These are phyloP conservation scores for Acrossocheilus wenchowensis DNA, from an alignment of 2,797 vertebrate species.

Conservation along the genomic window DNA sequence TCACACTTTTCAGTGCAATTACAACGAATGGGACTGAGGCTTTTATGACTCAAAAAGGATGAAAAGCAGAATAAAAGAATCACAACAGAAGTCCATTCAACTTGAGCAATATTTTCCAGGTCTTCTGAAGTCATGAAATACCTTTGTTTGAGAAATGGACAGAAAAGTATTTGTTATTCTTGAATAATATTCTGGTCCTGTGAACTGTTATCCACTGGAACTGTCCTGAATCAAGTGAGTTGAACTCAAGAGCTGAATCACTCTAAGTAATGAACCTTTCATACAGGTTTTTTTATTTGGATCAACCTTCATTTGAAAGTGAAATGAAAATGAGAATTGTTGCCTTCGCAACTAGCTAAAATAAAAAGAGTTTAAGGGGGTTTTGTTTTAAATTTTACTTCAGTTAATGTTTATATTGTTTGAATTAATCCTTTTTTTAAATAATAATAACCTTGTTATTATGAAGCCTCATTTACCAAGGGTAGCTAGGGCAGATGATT, in stretches of 20 bases:
- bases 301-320: neutral
- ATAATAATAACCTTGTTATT: too few species aligned
- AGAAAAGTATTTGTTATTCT: neutral
- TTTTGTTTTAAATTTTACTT: too few species aligned
- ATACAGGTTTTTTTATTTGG: conserved; percentile 3
- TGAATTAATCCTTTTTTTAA: too few species aligned
- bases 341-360: too few species aligned
- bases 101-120: neutral
- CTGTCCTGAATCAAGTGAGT: neutral
- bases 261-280: neutral
- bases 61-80: neutral
- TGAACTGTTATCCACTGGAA: neutral
- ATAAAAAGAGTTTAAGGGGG: too few species aligned
- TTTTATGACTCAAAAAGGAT: neutral
- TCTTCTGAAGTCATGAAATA: neutral
- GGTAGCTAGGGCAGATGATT: neutral
- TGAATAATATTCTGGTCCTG: neutral
- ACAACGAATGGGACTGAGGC: too few species aligned
- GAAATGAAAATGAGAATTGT: too few species aligned
- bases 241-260: neutral
- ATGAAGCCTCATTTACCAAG: neutral
- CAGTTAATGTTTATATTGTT: too few species aligned
- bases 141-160: neutral
- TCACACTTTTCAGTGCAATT: neutral
- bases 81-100: too few species aligned